These are phyloP conservation scores for Takifugu flavidus DNA, from an alignment of 2,113 vertebrate genomes.

Conservation along the genomic window DNA sequence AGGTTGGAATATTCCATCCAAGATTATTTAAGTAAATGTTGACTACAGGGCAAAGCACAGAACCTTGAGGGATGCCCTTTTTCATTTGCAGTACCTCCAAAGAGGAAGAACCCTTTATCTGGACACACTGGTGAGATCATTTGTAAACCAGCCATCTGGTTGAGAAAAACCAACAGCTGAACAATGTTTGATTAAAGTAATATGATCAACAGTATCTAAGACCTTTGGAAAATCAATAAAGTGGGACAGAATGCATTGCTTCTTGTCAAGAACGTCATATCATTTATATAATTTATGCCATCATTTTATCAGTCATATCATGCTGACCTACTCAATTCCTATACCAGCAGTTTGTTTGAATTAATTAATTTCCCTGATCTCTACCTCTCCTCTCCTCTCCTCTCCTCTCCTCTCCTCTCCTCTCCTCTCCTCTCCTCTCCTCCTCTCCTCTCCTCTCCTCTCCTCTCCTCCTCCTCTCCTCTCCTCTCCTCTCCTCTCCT, in stretches of 20 bases:
- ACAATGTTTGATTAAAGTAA: background rate
- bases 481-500: too few species aligned
- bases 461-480: too few species aligned
- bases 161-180: background rate
- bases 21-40: background rate
- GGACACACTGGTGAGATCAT: background rate
- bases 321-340: too few species aligned
- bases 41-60: background rate
- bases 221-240: background rate
- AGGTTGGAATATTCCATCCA: too few species aligned
- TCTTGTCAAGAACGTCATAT: background rate
- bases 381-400: too few species aligned
- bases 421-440: too few species aligned
- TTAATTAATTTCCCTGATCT: too few species aligned
- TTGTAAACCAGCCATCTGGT: background rate
- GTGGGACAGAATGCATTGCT: background rate
- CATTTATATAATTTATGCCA: background rate
- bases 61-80: background rate
- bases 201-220: background rate
- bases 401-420: too few species aligned
- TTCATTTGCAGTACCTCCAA: background rate
- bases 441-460: too few species aligned
- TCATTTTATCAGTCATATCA: too few species aligned
- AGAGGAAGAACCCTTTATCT: background rate
- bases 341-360: too few species aligned